Evolutionary conservation across 1,140 invertebrate genomes (phyloP).

Genomic region (Ridgeia piscesae): DNA sequence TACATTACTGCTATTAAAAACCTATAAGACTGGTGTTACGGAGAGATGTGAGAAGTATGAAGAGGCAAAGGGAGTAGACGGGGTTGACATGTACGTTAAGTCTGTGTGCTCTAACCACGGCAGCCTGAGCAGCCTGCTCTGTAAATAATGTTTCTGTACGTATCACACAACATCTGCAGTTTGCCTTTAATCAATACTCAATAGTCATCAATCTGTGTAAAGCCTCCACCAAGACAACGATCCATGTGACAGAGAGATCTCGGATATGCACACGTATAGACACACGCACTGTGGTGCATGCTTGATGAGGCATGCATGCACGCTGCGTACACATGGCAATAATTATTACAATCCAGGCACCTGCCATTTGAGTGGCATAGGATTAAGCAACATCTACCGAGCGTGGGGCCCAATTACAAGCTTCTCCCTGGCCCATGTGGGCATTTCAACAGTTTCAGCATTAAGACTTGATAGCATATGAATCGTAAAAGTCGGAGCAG

Average conservation of each 20-base stretch:
- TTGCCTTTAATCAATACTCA: neutral
- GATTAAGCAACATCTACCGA: neutral
- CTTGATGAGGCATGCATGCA: neutral
- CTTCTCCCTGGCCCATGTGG: neutral
- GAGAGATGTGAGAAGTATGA: neutral
- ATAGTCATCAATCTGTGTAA: neutral
- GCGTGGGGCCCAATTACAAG: neutral
- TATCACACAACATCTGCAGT: constrained; percentile 5
- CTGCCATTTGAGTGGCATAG: neutral
- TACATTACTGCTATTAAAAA: neutral
- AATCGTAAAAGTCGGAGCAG: neutral
- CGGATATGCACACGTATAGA: neutral
- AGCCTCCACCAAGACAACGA: neutral
- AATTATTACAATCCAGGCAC: neutral
- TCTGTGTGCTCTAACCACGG: neutral
- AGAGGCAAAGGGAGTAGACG: neutral
- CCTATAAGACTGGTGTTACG: neutral
- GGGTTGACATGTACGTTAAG: neutral
- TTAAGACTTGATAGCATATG: neutral
- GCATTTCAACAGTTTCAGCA: neutral
- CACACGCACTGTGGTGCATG: neutral
- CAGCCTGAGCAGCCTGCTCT: neutral
- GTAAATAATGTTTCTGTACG: neutral
- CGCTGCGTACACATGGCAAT: neutral
- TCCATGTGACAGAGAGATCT: neutral